Evolutionary conservation across 2,888 invertebrate species (phyloP), one percentile per base, ranked within the genome.

Genomic region (Pilophorus perplexus): DNA sequence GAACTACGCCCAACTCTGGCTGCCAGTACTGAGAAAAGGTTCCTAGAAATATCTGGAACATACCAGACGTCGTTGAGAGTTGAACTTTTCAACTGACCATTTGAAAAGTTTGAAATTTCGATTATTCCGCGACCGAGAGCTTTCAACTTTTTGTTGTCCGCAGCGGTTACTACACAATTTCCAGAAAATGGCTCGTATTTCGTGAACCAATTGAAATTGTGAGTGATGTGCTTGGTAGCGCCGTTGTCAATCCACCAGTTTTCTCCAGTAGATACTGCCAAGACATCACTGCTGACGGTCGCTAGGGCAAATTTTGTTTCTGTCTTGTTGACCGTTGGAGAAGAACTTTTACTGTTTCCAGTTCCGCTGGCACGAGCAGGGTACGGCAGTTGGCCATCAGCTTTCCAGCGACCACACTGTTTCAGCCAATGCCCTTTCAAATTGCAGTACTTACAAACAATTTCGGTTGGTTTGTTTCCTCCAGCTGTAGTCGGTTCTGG

Each of bases 21-120:
- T 4, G 62, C 62, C 23, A 72, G 66, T 66, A 73, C 71, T 12
- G 73, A 74, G 42, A 74, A 72, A 42, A 74, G 64, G 67, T 75
- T 74, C 54, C 66, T 73, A 12, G 71, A 70, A 65, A 74, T 72
- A 12, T 70, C 64, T n/a, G 73, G 73, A 28, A 74, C 73, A 69
- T 68, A 74, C 73, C 67, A 67, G 3, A 67, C 66, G 23, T 66
- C 59, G 18, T n/a, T n/a, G n/a, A n/a, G n/a, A n/a, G n/a, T n/a
- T n/a, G n/a, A n/a, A n/a, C n/a, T n/a, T n/a, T n/a, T 59, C 44
- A 18, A 67, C 57, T 16, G 55, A n/a, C n/a, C n/a, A n/a, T n/a
- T n/a, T 66, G 3, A 23, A 66, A 18, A 1, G 57, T 37, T 33
- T 16, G 33, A 50, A 12, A 38, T 55, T 27, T 12, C 59, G 48